Base-by-base conservation (phyloP, 2,888 invertebrate genomes). In the Syrista parreyssii region DNA sequence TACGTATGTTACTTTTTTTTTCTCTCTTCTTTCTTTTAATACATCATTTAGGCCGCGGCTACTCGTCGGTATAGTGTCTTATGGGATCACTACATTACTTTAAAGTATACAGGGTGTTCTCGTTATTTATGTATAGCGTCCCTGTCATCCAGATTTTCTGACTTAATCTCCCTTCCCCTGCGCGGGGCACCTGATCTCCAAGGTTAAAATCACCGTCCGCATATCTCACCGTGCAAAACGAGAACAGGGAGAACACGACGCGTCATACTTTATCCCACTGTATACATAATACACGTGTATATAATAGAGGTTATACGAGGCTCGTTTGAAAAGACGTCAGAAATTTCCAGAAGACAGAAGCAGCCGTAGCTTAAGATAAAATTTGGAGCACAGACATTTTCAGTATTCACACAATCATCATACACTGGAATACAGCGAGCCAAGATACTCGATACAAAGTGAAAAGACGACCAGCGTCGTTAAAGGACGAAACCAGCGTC, bases 21-120 rank as follows among this genome's bases (percentile, higher is more conserved):
- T 40, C 36, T 40, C 6, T 35, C 11, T 35, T 40, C 15, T 40
- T 78, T 75, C 69, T 69, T 75, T 76, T 55, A 79, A 79, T 84
- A 85, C 79, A 79, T 84, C 81, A 83, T 89, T 78, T 89, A 88
- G 88, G 88, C 88, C 88, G 88, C 85, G 84, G 85, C 88, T 87
- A 88, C 88, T 88, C 84, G 82, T 84, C 80, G 78, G 76, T 80
- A 84, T 81, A 81, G 78, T 81, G 75, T 80, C 68, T 79, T 78
- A 55, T 9, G 40, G 40, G 75, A 79, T 75, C 75, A 77, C 55
- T 71, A 74, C 40, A 71, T 73, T 23, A 73, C 31, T 36, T 68
- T 23, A 55, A 9, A 23, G 6, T 55, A 55, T 55, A 55, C 40
- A 40, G 40, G 40, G 15, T 40, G 40, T 40, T 4, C 23, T 15